A percentile compares a stretch with the other conserved stretches of the same genome.
These are phyloP conservation scores for Synanthedon formicaeformis DNA, from an alignment of 2,888 invertebrate genomes.

Conservation along the genomic window DNA sequence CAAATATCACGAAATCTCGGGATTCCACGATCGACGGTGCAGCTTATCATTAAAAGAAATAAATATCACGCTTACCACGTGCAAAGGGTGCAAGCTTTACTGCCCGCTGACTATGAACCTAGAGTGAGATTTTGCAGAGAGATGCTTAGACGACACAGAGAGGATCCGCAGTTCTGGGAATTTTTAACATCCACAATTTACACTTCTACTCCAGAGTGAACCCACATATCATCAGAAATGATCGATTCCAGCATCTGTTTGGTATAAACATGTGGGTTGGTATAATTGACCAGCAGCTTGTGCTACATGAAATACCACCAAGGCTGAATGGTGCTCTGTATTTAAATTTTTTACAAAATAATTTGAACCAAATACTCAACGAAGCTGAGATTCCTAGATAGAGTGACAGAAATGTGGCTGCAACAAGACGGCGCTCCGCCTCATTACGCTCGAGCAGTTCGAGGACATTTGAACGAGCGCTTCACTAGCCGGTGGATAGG, in stretches of 20 bases:
- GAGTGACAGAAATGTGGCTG: conserved; percentile 3
- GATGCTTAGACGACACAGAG: conserved; percentile 8
- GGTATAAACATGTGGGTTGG: conserved; percentile 8
- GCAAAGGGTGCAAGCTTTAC: conserved; percentile 8
- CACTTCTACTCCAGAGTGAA: conserved; percentile 5
- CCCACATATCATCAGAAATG: conserved; percentile 5
- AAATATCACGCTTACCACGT: conserved; percentile 7
- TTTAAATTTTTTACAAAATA: conserved; percentile 8
- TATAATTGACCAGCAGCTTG: conserved; percentile 5
- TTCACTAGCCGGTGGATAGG: no score
- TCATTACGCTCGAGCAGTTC: conserved; percentile 4
- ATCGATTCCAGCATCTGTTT: conserved; percentile 7
- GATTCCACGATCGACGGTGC: conserved; percentile 7
- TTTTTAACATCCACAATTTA: conserved; percentile 7
- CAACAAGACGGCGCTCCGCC: not conserved
- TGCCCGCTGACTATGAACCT: conserved; percentile 7
- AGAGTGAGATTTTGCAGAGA: conserved; percentile 9
- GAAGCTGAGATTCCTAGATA: conserved; percentile 2
- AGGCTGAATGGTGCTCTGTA: conserved; percentile 8
- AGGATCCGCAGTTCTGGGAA: conserved; percentile 4
- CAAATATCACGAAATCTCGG: conserved; percentile 8
- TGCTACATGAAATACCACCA: conserved; percentile 7
- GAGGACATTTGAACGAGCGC: conserved; percentile 4
- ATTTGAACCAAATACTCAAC: conserved; percentile 5
- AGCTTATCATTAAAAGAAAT: conserved; percentile 6